Conservation (phyloP, 1,140 invertebrate species). For the Musca vetustissima region DNA sequence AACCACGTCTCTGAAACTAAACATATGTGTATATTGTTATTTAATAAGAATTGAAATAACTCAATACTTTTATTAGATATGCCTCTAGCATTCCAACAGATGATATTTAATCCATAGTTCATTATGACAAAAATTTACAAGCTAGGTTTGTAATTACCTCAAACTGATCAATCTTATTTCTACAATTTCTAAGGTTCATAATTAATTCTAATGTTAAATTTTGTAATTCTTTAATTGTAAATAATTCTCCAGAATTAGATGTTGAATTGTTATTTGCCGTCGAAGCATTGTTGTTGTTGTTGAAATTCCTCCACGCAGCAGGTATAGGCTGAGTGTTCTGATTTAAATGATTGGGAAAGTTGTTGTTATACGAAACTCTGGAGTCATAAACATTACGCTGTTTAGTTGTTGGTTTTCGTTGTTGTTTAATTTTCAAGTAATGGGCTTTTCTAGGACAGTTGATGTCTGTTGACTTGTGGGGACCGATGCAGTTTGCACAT, state of each 20-base stretch:
- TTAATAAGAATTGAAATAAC: not conserved
- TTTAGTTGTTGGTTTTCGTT: not conserved
- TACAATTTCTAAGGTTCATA: not conserved
- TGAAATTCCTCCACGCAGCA: no score
- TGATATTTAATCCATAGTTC: not conserved
- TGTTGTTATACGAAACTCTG: not conserved
- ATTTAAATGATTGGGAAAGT: not conserved
- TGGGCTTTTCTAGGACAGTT: not conserved
- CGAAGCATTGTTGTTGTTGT: no score
- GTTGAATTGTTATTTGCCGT: not conserved
- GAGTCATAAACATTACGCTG: not conserved
- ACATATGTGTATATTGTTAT: not conserved
- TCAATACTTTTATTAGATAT: not conserved
- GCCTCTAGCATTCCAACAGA: not conserved
- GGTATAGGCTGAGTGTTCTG: no score
- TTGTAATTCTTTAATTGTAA: not conserved
- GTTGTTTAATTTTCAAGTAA: not conserved
- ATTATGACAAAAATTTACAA: not conserved
- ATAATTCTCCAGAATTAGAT: not conserved
- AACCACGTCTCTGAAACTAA: not conserved
- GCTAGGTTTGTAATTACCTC: not conserved
- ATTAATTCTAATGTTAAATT: slow-evolving; percentile 3
- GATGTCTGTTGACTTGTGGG: not conserved
- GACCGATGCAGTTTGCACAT: not conserved
- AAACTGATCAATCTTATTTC: not conserved